phyloP scores from a whole-genome alignment of 2,888 invertebrate species.

The Scaptomyza parva region DNA sequence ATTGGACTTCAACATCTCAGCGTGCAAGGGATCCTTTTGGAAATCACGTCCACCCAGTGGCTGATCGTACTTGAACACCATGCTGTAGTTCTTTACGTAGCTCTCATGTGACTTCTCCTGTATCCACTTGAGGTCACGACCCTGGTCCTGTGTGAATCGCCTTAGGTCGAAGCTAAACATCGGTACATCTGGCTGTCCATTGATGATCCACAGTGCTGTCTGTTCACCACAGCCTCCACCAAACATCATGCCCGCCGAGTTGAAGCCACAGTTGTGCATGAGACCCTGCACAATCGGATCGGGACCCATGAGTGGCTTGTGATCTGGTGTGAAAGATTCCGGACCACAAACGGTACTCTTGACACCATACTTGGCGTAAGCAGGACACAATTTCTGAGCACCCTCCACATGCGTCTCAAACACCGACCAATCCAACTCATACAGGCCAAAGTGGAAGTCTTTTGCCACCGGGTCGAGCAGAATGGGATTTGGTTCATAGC shows the following conservation, averaged over 20 bases:
- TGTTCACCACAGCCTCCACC: slow-evolving; percentile 95
- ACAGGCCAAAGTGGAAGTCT: slow-evolving; percentile 93
- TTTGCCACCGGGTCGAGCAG: slow-evolving; percentile 91
- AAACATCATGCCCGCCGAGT: slow-evolving; percentile 96
- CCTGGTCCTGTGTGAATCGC: slow-evolving; percentile 91
- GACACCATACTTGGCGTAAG: slow-evolving; percentile 90
- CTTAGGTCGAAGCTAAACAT: slow-evolving; percentile 95
- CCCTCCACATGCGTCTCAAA: slow-evolving; percentile 91
- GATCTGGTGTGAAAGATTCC: slow-evolving; percentile 96
- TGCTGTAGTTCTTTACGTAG: slow-evolving; percentile 94
- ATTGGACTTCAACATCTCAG: slow-evolving; percentile 88
- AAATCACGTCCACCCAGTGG: slow-evolving; percentile 92
- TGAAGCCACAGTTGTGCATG: slow-evolving; percentile 94
- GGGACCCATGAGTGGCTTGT: slow-evolving; percentile 94
- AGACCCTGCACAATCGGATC: slow-evolving; percentile 89
- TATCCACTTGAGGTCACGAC: slow-evolving; percentile 90
- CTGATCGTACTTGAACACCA: slow-evolving; percentile 93
- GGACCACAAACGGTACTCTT: slow-evolving; percentile 95
- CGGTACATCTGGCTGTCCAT: slow-evolving; percentile 92
- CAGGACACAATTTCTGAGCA: slow-evolving; percentile 91
- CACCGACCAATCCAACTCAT: slow-evolving; percentile 94
- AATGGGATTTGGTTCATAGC: slow-evolving; percentile 94
- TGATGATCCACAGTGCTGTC: slow-evolving; percentile 93
- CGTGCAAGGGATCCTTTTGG: slow-evolving; percentile 89
- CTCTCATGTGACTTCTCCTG: slow-evolving; percentile 94